These are phyloP conservation scores for Holothuria glaberrima DNA, from an alignment of 35 echinoderm and acorn worm species.

Conservation along the genomic window DNA sequence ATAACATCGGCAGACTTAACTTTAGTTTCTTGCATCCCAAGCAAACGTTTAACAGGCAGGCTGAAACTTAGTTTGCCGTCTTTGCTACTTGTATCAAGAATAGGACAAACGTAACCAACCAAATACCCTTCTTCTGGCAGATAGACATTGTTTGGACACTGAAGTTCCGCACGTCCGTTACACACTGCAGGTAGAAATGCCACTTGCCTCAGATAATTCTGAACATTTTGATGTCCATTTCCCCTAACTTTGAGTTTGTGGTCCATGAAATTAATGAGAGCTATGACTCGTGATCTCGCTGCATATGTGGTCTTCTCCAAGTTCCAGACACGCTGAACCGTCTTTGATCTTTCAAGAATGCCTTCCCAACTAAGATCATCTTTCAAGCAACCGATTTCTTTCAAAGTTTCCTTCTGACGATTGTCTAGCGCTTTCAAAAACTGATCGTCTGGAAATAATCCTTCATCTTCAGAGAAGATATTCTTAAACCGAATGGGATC, in stretches of 20 bases:
- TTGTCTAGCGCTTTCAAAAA: background rate
- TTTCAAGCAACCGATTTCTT: conserved; percentile 11
- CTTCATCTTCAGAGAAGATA: conserved; percentile 12
- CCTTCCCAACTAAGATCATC: background rate
- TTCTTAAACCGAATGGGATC: background rate
- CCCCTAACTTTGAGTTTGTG: background rate
- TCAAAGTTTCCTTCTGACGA: background rate
- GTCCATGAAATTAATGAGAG: background rate
- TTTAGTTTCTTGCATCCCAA: background rate
- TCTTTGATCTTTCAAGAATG: background rate
- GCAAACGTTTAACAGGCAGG: background rate
- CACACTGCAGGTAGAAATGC: background rate
- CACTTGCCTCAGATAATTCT: background rate
- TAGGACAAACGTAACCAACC: background rate
- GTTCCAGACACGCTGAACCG: background rate
- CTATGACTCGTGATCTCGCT: background rate
- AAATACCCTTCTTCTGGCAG: background rate
- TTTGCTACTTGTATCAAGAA: background rate
- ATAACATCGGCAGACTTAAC: background rate
- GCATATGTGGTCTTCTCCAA: background rate
- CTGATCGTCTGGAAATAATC: background rate
- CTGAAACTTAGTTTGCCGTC: background rate
- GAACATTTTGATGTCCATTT: background rate
- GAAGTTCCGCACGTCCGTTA: background rate
- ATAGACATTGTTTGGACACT: background rate